Percentiles rank a stretch among this genome's conserved stretches.
These are phyloP conservation scores for Patiria pectinifera DNA, from an alignment of 53 echinoderm and acorn worm genomes.

Conservation along the genomic window DNA sequence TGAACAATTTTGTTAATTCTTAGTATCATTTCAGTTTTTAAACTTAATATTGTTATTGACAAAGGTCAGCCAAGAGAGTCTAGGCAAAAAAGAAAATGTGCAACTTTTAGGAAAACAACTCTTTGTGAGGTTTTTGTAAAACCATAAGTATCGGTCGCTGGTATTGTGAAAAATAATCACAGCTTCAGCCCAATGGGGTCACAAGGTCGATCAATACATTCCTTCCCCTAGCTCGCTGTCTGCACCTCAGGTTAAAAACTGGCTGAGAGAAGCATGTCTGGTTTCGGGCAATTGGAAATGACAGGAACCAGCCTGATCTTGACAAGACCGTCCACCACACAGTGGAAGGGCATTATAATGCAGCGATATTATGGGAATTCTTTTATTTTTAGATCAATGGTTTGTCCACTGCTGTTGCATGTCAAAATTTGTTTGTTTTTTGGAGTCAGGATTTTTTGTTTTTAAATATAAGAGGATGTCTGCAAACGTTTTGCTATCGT, in stretches of 20 bases:
- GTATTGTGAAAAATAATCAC: background rate
- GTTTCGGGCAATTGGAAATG: conserved; percentile 54
- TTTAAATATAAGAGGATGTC: too few species aligned
- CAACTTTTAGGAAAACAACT: background rate
- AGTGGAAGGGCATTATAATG: background rate
- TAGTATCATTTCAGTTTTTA: too few species aligned
- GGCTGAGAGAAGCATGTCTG: conserved; percentile 48
- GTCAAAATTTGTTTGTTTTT: background rate
- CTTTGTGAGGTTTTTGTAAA: background rate
- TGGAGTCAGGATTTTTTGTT: background rate
- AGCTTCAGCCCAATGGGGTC: conserved; percentile 28
- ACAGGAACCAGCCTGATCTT: conserved; percentile 39
- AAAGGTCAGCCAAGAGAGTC: background rate
- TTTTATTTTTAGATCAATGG: conserved; percentile 2
- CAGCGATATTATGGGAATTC: conserved; percentile 21
- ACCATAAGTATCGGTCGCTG: background rate
- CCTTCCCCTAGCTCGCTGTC: conserved; percentile 15
- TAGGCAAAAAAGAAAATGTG: background rate
- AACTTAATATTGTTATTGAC: too few species aligned
- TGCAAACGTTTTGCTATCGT: too few species aligned
- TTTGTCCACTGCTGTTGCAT: conserved; percentile 42
- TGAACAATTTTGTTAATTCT: too few species aligned
- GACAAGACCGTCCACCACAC: conserved; percentile 13
- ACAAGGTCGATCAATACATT: conserved; percentile 22
- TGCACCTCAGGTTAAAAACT: conserved; percentile 15